These are phyloP conservation scores for Anguilla marmorata DNA, from an alignment of 2,797 vertebrate genomes.

Conservation along the genomic window DNA sequence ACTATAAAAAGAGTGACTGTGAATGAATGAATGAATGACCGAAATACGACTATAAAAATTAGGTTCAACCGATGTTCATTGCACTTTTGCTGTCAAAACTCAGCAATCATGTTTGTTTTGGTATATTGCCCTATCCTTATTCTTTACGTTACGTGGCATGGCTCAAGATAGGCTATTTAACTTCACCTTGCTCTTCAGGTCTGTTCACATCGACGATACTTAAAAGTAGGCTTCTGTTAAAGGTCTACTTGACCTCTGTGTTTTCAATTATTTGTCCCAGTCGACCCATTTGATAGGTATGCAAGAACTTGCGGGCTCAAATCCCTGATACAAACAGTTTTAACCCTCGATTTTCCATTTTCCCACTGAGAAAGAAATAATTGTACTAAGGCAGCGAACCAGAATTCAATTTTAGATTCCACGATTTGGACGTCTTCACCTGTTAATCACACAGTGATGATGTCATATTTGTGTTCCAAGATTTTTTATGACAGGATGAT, in stretches of 20 bases:
- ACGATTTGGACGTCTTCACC: neutral
- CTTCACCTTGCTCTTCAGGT: neutral
- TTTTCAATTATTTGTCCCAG: neutral
- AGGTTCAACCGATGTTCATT: neutral
- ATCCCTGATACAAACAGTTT: neutral
- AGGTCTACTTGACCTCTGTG: slow-evolving; percentile 11
- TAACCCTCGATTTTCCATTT: slow-evolving; percentile 5
- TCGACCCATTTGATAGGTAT: neutral
- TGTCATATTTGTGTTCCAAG: neutral
- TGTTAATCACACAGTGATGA: neutral
- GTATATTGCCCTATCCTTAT: neutral
- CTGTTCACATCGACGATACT: slow-evolving; percentile 15
- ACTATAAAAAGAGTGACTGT: neutral
- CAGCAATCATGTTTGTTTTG: neutral
- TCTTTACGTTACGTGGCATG: neutral
- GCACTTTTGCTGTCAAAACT: neutral
- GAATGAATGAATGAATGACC: neutral
- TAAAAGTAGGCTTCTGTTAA: neutral
- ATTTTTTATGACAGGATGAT: neutral
- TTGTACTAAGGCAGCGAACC: neutral
- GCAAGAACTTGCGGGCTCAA: neutral
- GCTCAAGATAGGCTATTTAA: neutral
- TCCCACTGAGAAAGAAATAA: neutral
- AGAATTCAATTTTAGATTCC: neutral
- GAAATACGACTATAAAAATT: neutral